Base-by-base conservation (phyloP, 1,140 invertebrate genomes). In the Chelonus insularis region DNA sequence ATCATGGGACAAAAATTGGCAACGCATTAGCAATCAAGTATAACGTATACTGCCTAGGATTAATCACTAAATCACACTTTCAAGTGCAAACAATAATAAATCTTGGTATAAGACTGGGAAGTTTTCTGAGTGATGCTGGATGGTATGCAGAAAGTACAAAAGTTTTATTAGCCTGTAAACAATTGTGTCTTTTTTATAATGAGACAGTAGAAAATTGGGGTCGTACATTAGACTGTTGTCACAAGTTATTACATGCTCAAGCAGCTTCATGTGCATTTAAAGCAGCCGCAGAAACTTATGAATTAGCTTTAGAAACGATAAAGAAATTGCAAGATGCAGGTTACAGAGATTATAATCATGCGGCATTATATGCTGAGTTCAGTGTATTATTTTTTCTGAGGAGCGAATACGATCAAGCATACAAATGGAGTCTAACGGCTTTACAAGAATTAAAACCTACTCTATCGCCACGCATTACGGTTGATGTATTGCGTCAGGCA, bases 61-160 rank as follows among this genome's bases (percentile, higher is more conserved):
- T 62, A 14, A 63, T 57, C 36, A 64, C 72, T 32, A 70, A 73
- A 55, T 48, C 59, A 25, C 25, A 21, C 9, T 52, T 55, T 3
- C 61, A 71, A 4, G 70, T 75, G 36, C 73, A 71, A 41, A 62
- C 20, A 5, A 29, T 78, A 12, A 85, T 88, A 57, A 82, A 86
- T 67, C 66, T 86, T 32, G 87, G 87, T 32, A 67, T 89, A 36
- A 76, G 81, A 69, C 64, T 89, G 66, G 90, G 92, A 64, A 86
- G 87, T 55, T 95, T 96, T 81, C 84, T 95, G 0, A 90, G 88
- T 69, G 93, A 95, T 69, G 89, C 89, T n/a, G 92, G 92, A 1
- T 94, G 91, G 89, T 92, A 90, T 78, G 73, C 75, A 23, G 87
- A 91, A 70, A 90, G 90, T 71, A 86, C 90, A 71, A 78, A 84